phyloP scores from a whole-genome alignment of 2,888 invertebrate species.

The Peribatodes rhomboidaria region DNA sequence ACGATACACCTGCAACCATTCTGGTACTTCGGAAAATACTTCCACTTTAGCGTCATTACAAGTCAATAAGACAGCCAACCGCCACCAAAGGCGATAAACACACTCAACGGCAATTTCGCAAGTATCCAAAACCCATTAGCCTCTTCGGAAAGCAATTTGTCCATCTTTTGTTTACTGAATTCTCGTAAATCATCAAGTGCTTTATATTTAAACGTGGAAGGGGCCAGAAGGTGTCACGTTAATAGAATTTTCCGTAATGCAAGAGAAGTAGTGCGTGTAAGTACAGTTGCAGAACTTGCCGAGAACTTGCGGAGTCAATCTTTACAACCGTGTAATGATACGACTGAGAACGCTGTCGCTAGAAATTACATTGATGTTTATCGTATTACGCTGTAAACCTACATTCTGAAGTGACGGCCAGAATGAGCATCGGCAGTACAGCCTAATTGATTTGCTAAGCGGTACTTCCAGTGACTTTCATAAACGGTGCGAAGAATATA shows the following conservation, averaged over 20 bases:
- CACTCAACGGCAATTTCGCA: constrained; percentile 35
- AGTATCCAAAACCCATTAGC: constrained; percentile 49
- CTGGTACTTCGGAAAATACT: constrained; percentile 31
- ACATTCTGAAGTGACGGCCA: constrained; percentile 7
- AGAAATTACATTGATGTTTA: constrained; percentile 24
- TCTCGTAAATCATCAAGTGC: constrained; percentile 37
- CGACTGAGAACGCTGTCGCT: constrained; percentile 26
- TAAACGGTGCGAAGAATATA: constrained; percentile 59
- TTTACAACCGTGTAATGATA: constrained; percentile 30
- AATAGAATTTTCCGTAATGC: constrained; percentile 30
- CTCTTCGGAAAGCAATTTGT: constrained; percentile 40
- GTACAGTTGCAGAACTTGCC: constrained; percentile 29
- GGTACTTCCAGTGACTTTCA: constrained; percentile 50
- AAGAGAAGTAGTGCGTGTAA: constrained; percentile 36
- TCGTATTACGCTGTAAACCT: constrained; percentile 25
- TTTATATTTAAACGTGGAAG: constrained; percentile 31
- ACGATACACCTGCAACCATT: constrained; percentile 26
- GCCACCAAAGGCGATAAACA: constrained; percentile 42
- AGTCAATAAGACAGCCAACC: constrained; percentile 39
- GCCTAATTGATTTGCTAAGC: constrained; percentile 62
- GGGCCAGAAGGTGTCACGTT: constrained; percentile 14
- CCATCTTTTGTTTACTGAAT: constrained; percentile 39
- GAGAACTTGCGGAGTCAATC: constrained; percentile 25
- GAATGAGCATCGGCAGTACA: constrained; percentile 11
- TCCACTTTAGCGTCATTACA: constrained; percentile 31